Conservation (phyloP, 2,888 invertebrate genomes). For the Hartigia nigra region DNA sequence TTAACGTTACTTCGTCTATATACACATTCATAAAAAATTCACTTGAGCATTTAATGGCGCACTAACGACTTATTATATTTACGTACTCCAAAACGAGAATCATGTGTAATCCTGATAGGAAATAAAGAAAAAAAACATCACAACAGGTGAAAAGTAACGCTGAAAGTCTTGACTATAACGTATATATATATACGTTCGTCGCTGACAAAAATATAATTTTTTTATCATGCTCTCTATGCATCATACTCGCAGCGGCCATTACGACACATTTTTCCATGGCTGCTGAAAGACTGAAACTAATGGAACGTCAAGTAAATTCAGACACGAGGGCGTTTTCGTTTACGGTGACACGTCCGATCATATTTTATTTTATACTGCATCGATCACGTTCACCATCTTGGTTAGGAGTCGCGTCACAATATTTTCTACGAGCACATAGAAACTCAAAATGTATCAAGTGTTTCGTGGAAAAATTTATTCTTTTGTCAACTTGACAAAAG, state of each 20-base stretch:
- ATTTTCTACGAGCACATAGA: neutral
- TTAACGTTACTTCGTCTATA: neutral
- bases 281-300: constrained; percentile 24
- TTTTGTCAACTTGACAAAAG: neutral
- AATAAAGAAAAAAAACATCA: neutral
- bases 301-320: constrained; percentile 25
- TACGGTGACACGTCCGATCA: constrained; percentile 33
- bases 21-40: neutral
- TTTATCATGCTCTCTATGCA: neutral
- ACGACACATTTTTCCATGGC: neutral
- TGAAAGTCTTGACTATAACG: neutral
- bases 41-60: neutral
- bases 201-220: neutral
- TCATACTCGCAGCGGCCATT: neutral
- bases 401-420: neutral
- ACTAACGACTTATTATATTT: neutral
- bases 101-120: neutral
- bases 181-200: neutral
- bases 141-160: neutral
- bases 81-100: neutral
- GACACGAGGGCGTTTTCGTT: constrained; percentile 19
- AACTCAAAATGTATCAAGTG: neutral
- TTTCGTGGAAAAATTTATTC: neutral
- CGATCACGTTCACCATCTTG: constrained; percentile 24
- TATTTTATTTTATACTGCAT: constrained; percentile 34